Conservation (phyloP, 2,797 vertebrate species). For the Mionectes olivaceus region DNA sequence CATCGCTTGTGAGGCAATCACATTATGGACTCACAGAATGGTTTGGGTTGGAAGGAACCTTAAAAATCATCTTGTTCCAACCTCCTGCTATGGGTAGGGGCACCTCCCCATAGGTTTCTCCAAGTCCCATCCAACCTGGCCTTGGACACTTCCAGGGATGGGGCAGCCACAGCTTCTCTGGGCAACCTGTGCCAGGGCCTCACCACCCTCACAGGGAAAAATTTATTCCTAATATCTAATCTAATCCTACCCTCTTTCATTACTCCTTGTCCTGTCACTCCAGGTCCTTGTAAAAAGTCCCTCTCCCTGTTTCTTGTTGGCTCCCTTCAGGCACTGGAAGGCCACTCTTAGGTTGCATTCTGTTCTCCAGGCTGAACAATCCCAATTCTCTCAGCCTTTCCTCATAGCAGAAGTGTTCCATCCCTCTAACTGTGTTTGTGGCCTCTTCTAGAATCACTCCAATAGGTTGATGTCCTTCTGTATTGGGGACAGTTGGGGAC, state of each 20-base stretch:
- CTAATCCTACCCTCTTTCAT: background rate
- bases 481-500: background rate
- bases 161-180: background rate
- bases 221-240: background rate
- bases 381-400: background rate
- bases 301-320: background rate
- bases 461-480: background rate
- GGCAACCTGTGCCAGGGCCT: background rate
- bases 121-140: rapidly evolving
- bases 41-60: background rate
- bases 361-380: background rate
- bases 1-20: background rate
- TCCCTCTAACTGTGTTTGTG: background rate
- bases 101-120: background rate
- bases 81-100: background rate
- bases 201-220: background rate
- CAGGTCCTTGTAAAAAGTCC: background rate
- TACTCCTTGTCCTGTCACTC: background rate
- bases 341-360: too few relatives aligned
- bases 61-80: background rate
- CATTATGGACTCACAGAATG: background rate
- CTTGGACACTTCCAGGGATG: background rate
- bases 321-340: background rate
- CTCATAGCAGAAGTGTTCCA: background rate
- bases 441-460: background rate